Evolutionary conservation across 2,113 vertebrate genomes (phyloP).

Genomic region (Apaloderma vittatum): DNA sequence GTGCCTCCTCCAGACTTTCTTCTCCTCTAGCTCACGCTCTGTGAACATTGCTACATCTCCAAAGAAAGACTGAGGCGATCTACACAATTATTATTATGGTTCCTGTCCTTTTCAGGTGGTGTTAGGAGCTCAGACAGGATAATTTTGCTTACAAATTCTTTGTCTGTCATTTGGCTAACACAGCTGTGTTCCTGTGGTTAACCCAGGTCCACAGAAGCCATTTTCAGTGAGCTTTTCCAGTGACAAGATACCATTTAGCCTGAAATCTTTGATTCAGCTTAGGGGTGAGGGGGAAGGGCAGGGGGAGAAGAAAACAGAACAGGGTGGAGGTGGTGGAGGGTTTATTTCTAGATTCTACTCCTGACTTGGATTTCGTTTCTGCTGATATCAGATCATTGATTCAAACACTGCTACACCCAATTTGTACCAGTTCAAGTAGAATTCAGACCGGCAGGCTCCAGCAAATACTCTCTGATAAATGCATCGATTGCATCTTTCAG

Average conservation of each 20-base stretch:
- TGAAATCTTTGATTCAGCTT: not conserved
- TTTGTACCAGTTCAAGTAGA: not conserved
- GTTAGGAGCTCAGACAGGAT: not conserved
- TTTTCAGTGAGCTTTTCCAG: not conserved
- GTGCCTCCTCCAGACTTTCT: constrained; percentile 44
- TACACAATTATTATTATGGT: not conserved
- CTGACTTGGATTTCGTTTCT: not conserved
- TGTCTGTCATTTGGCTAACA: not conserved
- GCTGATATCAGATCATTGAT: not conserved
- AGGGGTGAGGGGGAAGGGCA: not conserved
- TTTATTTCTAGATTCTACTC: not conserved
- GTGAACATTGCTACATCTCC: not conserved
- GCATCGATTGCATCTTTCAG: not conserved
- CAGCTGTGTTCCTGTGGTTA: not conserved
- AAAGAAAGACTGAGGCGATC: not conserved
- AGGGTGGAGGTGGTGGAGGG: not conserved
- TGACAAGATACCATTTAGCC: not conserved
- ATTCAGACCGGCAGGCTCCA: not conserved
- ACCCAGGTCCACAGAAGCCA: not conserved
- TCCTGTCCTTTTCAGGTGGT: not conserved
- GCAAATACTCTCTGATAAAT: not conserved
- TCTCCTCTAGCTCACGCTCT: not conserved
- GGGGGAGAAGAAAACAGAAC: not conserved
- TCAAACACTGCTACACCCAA: not conserved
- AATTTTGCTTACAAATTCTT: not conserved